Evolutionary conservation across 2,888 invertebrate species (phyloP), one percentile per base, ranked within the genome.

Genomic region (Ichneumoninae sp.): DNA sequence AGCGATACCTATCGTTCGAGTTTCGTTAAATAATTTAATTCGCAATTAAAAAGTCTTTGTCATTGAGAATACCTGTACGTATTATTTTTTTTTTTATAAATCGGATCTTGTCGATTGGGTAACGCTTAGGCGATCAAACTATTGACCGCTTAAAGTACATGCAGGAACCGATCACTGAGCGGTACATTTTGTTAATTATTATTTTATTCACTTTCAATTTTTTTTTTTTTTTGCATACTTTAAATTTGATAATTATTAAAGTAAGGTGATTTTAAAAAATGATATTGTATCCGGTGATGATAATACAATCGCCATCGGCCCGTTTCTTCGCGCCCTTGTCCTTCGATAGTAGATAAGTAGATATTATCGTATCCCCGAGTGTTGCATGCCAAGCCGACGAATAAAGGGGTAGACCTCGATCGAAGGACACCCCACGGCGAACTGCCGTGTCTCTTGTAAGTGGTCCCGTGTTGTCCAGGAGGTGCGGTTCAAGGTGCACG

Each of bases 401-500:
- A 89, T 86, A 89, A 90, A 89, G 91, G 92, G 92, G 90, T 89
- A 84, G 84, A 87, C 90, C 90, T 90, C 87, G 84, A 72, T 87
- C 76, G 86, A 90, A 89, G 91, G 91, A 91, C 88, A 88, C 91
- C 91, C 93, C 92, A 87, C 83, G 83, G 85, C 91, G 90, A 92
- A 92, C 90, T 93, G 91, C 94, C 91, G 94, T 94, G 94, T 94
- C 94, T 93, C 94, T 94, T 94, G 94, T 94, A 94, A 94, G 94
- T 94, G 94, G 94, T 94, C 93, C 93, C 93, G 92, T 93, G 93
- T 94, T 93, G 94, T 96, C 95, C 96, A 98, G 98, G 98, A 98
- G 96, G 98, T 98, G 94, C 97, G 98, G 94, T 98, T 97, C 95
- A 98, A 98, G 95, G 97, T 98, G 88, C 97, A 98, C 95, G 98